phyloP scores from a whole-genome alignment of 2,113 vertebrate species.

The Cheirogaleus medius region DNA sequence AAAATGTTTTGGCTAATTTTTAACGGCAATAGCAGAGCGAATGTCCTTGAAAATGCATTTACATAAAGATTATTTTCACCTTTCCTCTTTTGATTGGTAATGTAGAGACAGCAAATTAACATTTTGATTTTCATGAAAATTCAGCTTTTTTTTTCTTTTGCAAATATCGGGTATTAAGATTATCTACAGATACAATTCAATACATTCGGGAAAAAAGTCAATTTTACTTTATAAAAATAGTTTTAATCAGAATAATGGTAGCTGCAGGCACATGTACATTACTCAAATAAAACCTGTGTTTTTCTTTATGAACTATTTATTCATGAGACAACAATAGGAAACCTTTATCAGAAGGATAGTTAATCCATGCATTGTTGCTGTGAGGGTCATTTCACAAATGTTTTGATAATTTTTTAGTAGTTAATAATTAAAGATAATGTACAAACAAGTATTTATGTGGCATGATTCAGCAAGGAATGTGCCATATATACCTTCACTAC shows the following conservation, averaged over 20 bases:
- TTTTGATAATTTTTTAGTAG: background rate
- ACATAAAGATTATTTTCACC: slow-evolving; percentile 12
- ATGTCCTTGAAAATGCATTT: slow-evolving; percentile 18
- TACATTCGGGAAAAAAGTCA: background rate
- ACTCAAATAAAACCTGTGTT: background rate
- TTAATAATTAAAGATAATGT: background rate
- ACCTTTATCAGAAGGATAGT: background rate
- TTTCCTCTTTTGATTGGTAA: background rate
- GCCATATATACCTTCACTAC: background rate
- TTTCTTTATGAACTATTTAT: background rate
- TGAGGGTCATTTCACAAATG: background rate
- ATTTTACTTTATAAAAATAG: background rate
- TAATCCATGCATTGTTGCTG: background rate
- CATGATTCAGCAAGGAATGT: background rate
- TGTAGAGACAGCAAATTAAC: background rate
- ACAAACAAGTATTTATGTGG: background rate
- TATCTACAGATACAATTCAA: background rate
- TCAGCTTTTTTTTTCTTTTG: background rate
- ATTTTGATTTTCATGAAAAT: slow-evolving; percentile 2
- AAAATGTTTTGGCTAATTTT: slow-evolving; percentile 9
- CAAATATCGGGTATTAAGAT: background rate
- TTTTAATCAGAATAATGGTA: background rate
- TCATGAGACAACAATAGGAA: background rate
- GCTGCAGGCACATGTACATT: background rate
- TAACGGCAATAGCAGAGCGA: background rate